Evolutionary conservation across 2,888 invertebrate species (phyloP).

Genomic region (Dusona sp.): DNA sequence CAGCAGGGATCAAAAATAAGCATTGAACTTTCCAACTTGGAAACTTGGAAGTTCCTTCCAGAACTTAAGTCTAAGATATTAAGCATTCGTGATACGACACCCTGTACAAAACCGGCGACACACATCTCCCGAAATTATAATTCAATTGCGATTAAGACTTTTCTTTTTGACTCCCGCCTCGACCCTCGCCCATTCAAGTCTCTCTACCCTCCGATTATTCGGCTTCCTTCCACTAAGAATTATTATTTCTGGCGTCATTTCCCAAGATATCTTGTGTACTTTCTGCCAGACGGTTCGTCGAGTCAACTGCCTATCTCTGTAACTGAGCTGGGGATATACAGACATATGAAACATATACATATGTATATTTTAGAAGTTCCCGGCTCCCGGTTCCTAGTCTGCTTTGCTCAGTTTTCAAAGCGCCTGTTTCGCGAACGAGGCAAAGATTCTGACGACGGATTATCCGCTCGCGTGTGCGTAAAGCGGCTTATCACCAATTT

Average conservation of each 20-base stretch:
- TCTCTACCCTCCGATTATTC: slow-evolving; percentile 27
- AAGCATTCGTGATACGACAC: not conserved
- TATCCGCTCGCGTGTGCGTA: slow-evolving; percentile 75
- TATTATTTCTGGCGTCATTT: slow-evolving; percentile 76
- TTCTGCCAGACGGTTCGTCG: slow-evolving; percentile 43
- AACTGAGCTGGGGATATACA: slow-evolving; percentile 6
- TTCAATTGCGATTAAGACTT: slow-evolving; percentile 77
- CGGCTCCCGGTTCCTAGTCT: slow-evolving; percentile 13
- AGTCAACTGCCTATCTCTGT: slow-evolving; percentile 54
- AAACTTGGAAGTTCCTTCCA: too few species aligned
- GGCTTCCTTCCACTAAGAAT: slow-evolving; percentile 65
- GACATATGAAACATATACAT: too few species aligned
- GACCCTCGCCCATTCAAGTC: slow-evolving; percentile 3
- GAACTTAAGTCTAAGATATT: not conserved
- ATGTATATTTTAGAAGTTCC: slow-evolving; percentile 25
- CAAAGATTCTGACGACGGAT: slow-evolving; percentile 76
- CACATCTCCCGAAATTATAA: slow-evolving; percentile 79
- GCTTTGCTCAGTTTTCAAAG: slow-evolving; percentile 72
- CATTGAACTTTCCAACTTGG: not conserved
- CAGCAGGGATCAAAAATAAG: not conserved
- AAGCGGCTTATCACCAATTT: slow-evolving; percentile 81
- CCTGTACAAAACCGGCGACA: slow-evolving; percentile 67
- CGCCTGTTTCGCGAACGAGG: slow-evolving; percentile 44
- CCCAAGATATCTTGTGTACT: slow-evolving; percentile 35
- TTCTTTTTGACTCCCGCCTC: slow-evolving; percentile 41